phyloP scores from a whole-genome alignment of 1,140 invertebrate species.

The Drosophila teissieri region DNA sequence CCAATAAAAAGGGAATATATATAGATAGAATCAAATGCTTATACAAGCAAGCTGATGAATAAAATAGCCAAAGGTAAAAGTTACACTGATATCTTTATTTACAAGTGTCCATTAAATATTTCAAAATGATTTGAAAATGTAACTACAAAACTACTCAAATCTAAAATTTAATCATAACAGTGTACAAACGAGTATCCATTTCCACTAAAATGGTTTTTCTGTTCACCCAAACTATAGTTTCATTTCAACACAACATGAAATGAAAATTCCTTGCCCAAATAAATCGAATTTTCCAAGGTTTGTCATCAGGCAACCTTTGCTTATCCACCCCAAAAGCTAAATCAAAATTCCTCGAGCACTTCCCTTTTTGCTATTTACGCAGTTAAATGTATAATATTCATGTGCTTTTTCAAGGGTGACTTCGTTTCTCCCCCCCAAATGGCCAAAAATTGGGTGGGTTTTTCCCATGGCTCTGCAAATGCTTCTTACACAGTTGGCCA shows the following conservation, averaged over 20 bases:
- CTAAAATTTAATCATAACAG: too few species aligned
- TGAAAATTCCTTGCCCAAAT: slow-evolving; percentile 16
- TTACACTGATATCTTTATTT: too few species aligned
- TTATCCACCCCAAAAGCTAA: slow-evolving; percentile 15
- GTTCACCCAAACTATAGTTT: not conserved
- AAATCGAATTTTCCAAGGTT: slow-evolving; percentile 38
- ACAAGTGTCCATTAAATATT: too few species aligned
- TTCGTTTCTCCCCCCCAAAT: not conserved
- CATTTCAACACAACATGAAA: not conserved
- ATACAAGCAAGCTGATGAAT: not conserved
- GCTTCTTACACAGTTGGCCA: slow-evolving; percentile 46
- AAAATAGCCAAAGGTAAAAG: not conserved
- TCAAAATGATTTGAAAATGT: too few species aligned
- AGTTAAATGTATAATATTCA: slow-evolving; percentile 29
- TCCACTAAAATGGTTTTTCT: too few species aligned
- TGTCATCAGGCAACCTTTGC: slow-evolving; percentile 6
- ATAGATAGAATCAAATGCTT: not conserved
- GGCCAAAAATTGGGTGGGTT: slow-evolving; percentile 10
- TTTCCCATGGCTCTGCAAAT: slow-evolving; percentile 11
- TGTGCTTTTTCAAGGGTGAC: slow-evolving; percentile 29
- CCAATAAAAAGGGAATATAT: slow-evolving; percentile 10
- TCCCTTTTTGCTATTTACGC: slow-evolving; percentile 20
- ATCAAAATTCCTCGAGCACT: slow-evolving; percentile 14
- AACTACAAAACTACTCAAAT: too few species aligned
- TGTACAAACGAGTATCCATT: too few species aligned